Evolutionary conservation across 2,797 vertebrate genomes (phyloP), one percentile per base, ranked within the genome.

Genomic region (Parauchenoglanis punctatus): DNA sequence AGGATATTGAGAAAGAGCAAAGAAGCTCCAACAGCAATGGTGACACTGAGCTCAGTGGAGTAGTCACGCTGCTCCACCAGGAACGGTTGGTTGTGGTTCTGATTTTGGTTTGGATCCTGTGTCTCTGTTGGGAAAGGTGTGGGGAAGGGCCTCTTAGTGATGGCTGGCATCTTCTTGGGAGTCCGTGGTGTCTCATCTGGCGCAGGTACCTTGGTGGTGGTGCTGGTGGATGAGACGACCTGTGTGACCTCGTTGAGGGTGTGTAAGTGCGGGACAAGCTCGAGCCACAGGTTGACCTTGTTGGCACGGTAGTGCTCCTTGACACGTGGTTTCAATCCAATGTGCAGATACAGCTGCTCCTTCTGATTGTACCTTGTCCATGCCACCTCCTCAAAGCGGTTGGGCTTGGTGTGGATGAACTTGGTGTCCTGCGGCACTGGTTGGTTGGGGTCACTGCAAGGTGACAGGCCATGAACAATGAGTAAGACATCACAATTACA

Each of bases 311-410:
- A 99, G 92, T 99, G 98, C 94, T 99, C 99, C 94, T 99, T 99
- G 88, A 99, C 98, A 52, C 99, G 96, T n/a, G 98, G 98, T 93
- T 99, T 99, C 93, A 99, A 96, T 89, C 99, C 99, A 90, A 99
- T 99, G 91, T 99, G 99, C 85, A 99, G 96, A 93, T 99, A 99
- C 12, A 99, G 96, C 89, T 99, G 98, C 89, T 99, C 98, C 92
- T 99, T 99, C 95, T 99, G 99, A 90, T 98, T 98, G 92, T 99
- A 99, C 91, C 98, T 96, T 59, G 97, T 99, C 99, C 99, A 99
- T 70, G 98, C 98, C 92, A 99, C 99, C 93, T 99, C 99, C 92
- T 99, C 99, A 93, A 99, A 99, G 85, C 99, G 98, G 91, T 99
- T 99, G 76, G 98, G 99, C 92, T 99, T 99, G 25, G 99, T 99